These are phyloP conservation scores for Ceratotherium simum DNA, from an alignment of 2,113 vertebrate genomes.

Conservation along the genomic window DNA sequence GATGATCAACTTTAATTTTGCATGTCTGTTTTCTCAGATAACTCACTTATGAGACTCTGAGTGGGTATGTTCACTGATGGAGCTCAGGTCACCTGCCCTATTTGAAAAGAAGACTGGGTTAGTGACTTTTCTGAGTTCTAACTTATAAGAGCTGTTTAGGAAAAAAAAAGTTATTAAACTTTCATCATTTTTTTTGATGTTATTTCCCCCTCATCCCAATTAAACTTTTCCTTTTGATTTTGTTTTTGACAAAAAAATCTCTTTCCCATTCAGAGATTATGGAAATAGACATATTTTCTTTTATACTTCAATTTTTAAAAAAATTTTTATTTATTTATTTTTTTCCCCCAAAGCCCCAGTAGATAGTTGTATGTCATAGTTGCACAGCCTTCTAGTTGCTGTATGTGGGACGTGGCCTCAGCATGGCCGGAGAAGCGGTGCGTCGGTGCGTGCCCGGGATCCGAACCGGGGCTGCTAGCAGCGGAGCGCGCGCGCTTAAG, in stretches of 20 bases:
- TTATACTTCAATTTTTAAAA: neutral
- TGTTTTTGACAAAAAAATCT: slow-evolving; percentile 40
- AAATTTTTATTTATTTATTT: no score
- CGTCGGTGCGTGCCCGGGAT: no score
- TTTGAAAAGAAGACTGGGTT: neutral
- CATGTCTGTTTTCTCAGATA: neutral
- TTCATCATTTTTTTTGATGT: neutral
- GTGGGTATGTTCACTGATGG: neutral
- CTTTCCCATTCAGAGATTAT: neutral
- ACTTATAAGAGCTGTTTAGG: neutral
- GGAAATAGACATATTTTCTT: neutral
- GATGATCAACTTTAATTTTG: slow-evolving; percentile 7
- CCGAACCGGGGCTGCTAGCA: no score
- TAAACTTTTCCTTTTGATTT: slow-evolving; percentile 49
- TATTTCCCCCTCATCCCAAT: neutral
- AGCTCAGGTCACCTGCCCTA: neutral
- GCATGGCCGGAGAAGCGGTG: no score
- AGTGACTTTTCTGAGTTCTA: slow-evolving; percentile 23
- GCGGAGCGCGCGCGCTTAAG: no score
- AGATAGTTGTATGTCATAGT: no score
- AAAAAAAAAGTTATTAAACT: neutral
- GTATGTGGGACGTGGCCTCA: no score
- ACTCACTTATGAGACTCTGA: neutral
- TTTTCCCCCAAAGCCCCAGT: no score
- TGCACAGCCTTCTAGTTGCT: no score